Evolutionary conservation across 2,113 vertebrate genomes (phyloP).

Genomic region (Paramisgurnus dabryanus): DNA sequence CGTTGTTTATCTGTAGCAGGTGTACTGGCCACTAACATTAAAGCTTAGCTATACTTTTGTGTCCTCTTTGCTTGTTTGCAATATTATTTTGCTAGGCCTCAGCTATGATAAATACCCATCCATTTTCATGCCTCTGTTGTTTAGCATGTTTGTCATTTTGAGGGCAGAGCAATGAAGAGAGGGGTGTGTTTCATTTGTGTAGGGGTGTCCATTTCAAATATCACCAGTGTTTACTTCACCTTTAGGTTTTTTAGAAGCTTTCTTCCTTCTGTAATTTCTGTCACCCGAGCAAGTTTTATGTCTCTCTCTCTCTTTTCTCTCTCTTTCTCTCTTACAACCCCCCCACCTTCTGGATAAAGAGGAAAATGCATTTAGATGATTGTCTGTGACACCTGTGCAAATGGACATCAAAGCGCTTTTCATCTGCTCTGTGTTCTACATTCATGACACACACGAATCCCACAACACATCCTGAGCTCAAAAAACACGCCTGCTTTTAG

Average conservation of each 20-base stretch:
- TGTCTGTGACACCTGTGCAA: slow-evolving; percentile 36
- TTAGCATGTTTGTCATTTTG: too few relatives aligned
- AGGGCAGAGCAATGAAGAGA: too few relatives aligned
- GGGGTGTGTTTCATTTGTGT: too few relatives aligned
- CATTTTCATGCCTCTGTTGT: too few relatives aligned
- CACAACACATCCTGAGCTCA: slow-evolving; percentile 43
- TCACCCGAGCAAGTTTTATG: background rate
- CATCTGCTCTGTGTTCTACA: slow-evolving; percentile 42
- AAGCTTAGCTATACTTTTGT: too few relatives aligned
- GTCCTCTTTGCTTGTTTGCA: too few relatives aligned
- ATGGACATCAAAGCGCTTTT: slow-evolving; percentile 43
- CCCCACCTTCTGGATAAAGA: slow-evolving; percentile 13
- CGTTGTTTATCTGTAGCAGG: too few relatives aligned
- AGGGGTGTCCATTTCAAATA: too few relatives aligned
- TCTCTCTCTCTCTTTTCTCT: background rate
- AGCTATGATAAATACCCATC: too few relatives aligned
- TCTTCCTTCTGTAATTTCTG: background rate
- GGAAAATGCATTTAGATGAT: slow-evolving; percentile 33
- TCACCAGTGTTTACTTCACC: background rate
- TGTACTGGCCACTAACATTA: too few relatives aligned
- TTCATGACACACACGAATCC: slow-evolving; percentile 46
- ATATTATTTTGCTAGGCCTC: too few relatives aligned
- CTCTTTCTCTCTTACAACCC: background rate
- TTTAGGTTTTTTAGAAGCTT: background rate
- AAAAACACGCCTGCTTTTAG: slow-evolving; percentile 40